A percentile compares a stretch with the other conserved stretches of the same genome.
Conservation (phyloP, 2,797 vertebrate genomes). For the Atherinosoma microstoma region DNA sequence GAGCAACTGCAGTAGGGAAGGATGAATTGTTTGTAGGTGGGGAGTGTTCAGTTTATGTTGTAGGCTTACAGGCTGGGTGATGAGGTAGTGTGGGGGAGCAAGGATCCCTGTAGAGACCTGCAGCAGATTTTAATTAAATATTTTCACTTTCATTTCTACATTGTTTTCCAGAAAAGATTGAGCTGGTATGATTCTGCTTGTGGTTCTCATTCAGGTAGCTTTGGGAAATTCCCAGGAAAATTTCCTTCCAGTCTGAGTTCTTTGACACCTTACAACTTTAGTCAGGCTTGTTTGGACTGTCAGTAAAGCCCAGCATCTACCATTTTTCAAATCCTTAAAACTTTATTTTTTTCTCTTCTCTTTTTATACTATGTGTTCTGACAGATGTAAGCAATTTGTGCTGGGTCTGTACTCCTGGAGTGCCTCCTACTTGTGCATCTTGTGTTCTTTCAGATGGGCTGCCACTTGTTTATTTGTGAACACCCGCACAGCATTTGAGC, state of each 20-base stretch:
- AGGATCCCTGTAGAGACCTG: not conserved
- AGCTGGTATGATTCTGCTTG: not conserved
- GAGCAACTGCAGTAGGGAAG: no score
- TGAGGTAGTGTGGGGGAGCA: conserved; percentile 8
- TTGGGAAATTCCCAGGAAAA: not conserved
- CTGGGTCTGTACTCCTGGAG: not conserved
- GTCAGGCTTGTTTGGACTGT: not conserved
- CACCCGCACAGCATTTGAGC: conserved; percentile 4
- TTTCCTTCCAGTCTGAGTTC: not conserved
- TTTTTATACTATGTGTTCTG: not conserved
- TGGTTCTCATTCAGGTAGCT: not conserved
- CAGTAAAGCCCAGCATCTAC: not conserved
- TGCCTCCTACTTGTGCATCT: not conserved
- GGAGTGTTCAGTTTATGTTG: conserved; percentile 39
- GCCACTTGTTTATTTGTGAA: conserved; percentile 6
- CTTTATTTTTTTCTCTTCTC: not conserved
- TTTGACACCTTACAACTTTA: not conserved
- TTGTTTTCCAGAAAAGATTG: not conserved
- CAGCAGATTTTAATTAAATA: not conserved
- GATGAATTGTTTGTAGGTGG: conserved; percentile 9
- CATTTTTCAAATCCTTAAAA: not conserved
- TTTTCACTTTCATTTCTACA: not conserved
- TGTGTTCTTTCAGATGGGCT: not conserved
- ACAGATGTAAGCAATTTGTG: not conserved
- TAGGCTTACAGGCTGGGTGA: conserved; percentile 29